These are phyloP conservation scores for Drosophila kohkoa DNA, from an alignment of 1,140 invertebrate genomes.

Conservation along the genomic window DNA sequence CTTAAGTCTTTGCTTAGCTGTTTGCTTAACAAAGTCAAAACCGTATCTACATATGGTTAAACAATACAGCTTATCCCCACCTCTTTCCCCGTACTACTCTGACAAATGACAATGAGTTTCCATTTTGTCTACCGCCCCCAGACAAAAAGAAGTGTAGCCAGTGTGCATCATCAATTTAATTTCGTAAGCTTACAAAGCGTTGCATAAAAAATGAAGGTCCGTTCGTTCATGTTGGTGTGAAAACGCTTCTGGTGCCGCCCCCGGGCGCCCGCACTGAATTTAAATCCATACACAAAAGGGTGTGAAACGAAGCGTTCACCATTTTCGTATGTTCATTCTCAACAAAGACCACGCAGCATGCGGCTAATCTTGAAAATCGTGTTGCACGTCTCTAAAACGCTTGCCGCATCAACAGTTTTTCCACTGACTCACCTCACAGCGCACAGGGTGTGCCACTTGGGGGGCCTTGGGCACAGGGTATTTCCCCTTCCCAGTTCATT, in stretches of 20 bases:
- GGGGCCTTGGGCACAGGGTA: slow-evolving; percentile 5
- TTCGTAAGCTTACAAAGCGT: slow-evolving; percentile 73
- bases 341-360: slow-evolving; percentile 57
- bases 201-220: slow-evolving; percentile 72
- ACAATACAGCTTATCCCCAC: slow-evolving; percentile 11
- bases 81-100: not conserved
- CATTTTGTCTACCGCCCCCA: slow-evolving; percentile 53
- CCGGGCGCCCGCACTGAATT: slow-evolving; percentile 47
- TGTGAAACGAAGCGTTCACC: slow-evolving; percentile 74
- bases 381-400: slow-evolving; percentile 66
- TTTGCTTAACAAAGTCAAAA: slow-evolving; percentile 37
- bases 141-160: slow-evolving; percentile 25
- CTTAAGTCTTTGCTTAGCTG: slow-evolving; percentile 58
- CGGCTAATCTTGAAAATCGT: slow-evolving; percentile 80
- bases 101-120: slow-evolving; percentile 62
- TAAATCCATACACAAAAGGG: slow-evolving; percentile 62
- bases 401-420: slow-evolving; percentile 70
- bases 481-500: not conserved
- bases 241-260: slow-evolving; percentile 49
- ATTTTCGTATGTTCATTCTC: slow-evolving; percentile 69
- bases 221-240: slow-evolving; percentile 68
- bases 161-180: slow-evolving; percentile 79
- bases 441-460: not conserved
- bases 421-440: slow-evolving; percentile 64
- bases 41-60: slow-evolving; percentile 51